Conservation (phyloP, 2,797 vertebrate species). For the Fistularia tabacaria region DNA sequence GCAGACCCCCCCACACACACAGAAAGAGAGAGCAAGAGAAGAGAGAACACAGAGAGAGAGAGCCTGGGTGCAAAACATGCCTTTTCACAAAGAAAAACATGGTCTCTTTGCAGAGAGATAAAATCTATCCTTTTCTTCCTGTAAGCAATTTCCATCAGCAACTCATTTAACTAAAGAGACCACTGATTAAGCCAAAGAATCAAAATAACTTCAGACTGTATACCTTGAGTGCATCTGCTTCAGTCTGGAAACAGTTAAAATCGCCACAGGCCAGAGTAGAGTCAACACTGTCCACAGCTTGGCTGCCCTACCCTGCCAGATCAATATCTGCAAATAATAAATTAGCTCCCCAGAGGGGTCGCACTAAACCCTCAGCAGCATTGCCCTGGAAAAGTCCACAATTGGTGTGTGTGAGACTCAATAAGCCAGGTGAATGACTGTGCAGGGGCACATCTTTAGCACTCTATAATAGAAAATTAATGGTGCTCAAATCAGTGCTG, state of each 20-base stretch:
- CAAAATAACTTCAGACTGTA: conserved; percentile 18
- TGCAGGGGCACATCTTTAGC: conserved; percentile 88
- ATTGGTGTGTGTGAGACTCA: conserved; percentile 87
- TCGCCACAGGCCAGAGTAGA: conserved; percentile 81
- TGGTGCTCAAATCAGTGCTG: conserved; percentile 90
- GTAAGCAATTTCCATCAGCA: conserved; percentile 22
- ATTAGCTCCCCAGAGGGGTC: conserved; percentile 92
- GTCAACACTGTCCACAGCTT: conserved; percentile 80
- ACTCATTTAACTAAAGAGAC: conserved; percentile 34
- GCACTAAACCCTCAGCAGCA: conserved; percentile 83
- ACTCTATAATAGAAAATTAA: conserved; percentile 97
- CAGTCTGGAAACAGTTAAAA: conserved; percentile 78
- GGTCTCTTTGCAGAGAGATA: conserved; percentile 27
- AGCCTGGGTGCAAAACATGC: conserved; percentile 3
- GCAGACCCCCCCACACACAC: no score
- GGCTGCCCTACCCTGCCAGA: conserved; percentile 84
- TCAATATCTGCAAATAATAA: conserved; percentile 99
- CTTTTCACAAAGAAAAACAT: conserved; percentile 25
- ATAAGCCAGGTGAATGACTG: conserved; percentile 90
- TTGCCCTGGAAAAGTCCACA: conserved; percentile 83
- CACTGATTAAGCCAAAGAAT: conserved; percentile 20
- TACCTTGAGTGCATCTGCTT: conserved; percentile 31
- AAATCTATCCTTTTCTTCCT: conserved; percentile 28
- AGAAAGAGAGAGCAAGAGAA: no score
- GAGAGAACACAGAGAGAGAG: no score